These are phyloP conservation scores for Calycopis cecrops DNA, from an alignment of 1,140 invertebrate species.

Conservation along the genomic window DNA sequence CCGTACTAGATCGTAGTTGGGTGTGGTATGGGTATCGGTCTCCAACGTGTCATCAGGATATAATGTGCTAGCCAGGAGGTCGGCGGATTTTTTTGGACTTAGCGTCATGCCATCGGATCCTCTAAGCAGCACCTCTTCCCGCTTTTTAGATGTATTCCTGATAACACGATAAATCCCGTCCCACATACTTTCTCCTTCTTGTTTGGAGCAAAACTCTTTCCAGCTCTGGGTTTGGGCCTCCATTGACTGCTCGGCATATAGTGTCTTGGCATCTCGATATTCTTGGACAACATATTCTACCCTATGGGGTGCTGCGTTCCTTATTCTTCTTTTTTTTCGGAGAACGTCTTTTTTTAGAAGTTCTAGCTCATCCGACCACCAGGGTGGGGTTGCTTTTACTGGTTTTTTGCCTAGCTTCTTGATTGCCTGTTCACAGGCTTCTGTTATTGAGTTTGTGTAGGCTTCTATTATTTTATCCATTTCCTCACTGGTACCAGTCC, in stretches of 20 bases:
- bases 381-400: slow-evolving; percentile 16
- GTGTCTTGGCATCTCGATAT: too few relatives aligned
- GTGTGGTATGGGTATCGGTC: not conserved
- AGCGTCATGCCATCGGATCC: too few relatives aligned
- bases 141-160: too few relatives aligned
- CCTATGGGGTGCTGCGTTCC: slow-evolving; percentile 26
- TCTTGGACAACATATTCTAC: slow-evolving; percentile 16
- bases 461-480: too few relatives aligned
- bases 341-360: slow-evolving; percentile 21
- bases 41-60: slow-evolving; percentile 3
- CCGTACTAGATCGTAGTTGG: not conserved
- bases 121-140: too few relatives aligned
- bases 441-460: slow-evolving; percentile 18
- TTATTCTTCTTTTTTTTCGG: slow-evolving; percentile 23
- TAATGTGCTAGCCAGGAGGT: too few relatives aligned
- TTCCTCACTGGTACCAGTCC: slow-evolving; percentile 18
- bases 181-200: slow-evolving; percentile 31
- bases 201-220: slow-evolving; percentile 33
- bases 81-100: too few relatives aligned
- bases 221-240: slow-evolving; percentile 26
- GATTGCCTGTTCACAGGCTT: slow-evolving; percentile 23
- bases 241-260: slow-evolving; percentile 11
- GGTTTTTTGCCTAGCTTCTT: slow-evolving; percentile 10
- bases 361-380: slow-evolving; percentile 26
- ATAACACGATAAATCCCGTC: too few relatives aligned